Base-by-base conservation (phyloP, 2,797 vertebrate species). In the Pogoniulus pusillus region DNA sequence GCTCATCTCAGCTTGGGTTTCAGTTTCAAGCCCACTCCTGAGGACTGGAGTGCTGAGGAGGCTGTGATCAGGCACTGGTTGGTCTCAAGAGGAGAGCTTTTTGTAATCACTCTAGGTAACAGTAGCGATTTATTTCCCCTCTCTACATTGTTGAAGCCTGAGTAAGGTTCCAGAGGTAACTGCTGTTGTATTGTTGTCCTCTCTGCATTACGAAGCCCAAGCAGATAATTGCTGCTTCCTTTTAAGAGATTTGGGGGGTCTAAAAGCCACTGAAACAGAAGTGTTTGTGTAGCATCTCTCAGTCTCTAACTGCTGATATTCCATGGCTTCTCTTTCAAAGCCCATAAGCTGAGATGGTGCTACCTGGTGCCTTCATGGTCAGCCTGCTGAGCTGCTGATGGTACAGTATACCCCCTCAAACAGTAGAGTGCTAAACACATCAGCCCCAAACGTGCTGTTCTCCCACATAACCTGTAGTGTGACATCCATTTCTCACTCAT, bases 111-210 rank as follows among this genome's bases (percentile, higher is more conserved):
- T 49, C 2, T 66, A 86, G 90, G 51, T 94, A 87, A 92, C 79
- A 34, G 13, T 6, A 85, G 91, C 22, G 73, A 90, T 94, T 94
- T 95, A 70, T 94, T 93, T 79, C 62, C 83, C 78, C 49, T 9
- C 27, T 29, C 32, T 16, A 6, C 70, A 29, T 89, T 92, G 41
- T 35, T 95, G 95, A 94, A 96, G 94, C 90, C 93, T 96, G 87
- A 96, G 95, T 93, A 96, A 91, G 74, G 92, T 93, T 81, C 95
- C 95, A 93, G 49, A 97, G 96, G 94, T 95, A 96, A 91, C 0
- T 92, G 32, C 82, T 57, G 30, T 58, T 68, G 16, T 17, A 41
- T 41, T 41, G n/a, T 70, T 73, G 29, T 26, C 30, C 35, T 85
- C 78, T 20, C 0, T 78, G 93, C 93, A 91, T 94, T 93, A 71